These are phyloP conservation scores for Caligus rogercresseyi DNA, from an alignment of 1,140 invertebrate genomes.

Conservation along the genomic window DNA sequence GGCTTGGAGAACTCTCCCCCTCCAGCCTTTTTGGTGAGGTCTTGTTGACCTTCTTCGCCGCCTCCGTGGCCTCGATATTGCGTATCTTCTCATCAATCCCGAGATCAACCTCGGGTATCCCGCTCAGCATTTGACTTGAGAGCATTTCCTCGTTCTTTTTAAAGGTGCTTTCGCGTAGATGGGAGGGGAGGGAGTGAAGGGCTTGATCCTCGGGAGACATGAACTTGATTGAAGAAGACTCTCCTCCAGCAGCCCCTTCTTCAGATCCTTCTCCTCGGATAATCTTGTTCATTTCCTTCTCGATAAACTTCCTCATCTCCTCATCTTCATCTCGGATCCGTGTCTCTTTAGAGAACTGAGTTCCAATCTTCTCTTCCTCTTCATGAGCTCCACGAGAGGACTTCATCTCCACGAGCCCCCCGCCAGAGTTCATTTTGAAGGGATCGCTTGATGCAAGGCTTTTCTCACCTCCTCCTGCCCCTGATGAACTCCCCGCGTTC, in stretches of 20 bases:
- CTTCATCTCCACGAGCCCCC: conserved; percentile 69
- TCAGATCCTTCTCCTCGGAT: conserved; percentile 44
- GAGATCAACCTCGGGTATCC: conserved; percentile 98
- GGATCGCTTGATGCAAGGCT: conserved; percentile 31
- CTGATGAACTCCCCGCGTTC: neutral
- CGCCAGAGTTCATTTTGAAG: conserved; percentile 56
- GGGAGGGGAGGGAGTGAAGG: conserved; percentile 28
- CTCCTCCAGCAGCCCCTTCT: conserved; percentile 33
- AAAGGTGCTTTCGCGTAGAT: conserved; percentile 44
- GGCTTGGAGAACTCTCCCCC: too few relatives aligned
- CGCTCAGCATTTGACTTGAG: conserved; percentile 98
- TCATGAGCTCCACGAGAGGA: conserved; percentile 32
- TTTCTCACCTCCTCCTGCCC: neutral
- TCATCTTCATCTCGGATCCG: conserved; percentile 95
- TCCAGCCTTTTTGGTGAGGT: neutral
- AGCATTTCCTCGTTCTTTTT: conserved; percentile 92
- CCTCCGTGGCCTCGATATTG: conserved; percentile 95
- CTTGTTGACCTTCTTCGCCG: conserved; percentile 65
- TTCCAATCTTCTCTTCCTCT: conserved; percentile 63
- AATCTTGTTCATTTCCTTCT: conserved; percentile 66
- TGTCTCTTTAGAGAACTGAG: conserved; percentile 91
- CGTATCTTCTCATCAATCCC: conserved; percentile 96
- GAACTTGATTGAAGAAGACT: conserved; percentile 36
- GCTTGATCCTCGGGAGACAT: conserved; percentile 69
- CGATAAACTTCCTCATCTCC: conserved; percentile 94